Base-by-base conservation (phyloP, 2,888 invertebrate genomes). In the Sinelater perroti region DNA sequence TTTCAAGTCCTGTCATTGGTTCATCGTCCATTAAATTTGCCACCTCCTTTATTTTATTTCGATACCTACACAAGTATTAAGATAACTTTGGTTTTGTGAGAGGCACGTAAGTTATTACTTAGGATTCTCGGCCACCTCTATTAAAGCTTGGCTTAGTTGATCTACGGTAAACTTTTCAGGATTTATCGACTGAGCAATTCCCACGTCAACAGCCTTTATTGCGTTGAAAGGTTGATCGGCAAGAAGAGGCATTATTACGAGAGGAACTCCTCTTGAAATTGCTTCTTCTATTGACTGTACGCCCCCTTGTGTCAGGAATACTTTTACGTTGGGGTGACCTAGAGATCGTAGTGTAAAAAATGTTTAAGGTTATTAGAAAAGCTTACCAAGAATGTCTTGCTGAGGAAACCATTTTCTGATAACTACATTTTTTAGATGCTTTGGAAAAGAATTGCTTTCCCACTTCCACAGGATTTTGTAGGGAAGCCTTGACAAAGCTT, bases 381-480 rank as follows among this genome's bases (percentile, higher is more conserved):
- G 13, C 14, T 16, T 71, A 79, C 79, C 77, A 50, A 81, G 66
- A 45, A 81, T 66, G 58, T 78, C 79, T 56, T 78, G 74, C 64
- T 81, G 82, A 0, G 81, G 80, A 14, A 80, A 66, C 81, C 81
- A 82, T 61, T 78, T 78, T 16, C 63, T 66, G n/a, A 77, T 70
- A 54, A 75, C 70, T 1, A 82, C 72, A 66, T 78, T 78, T 20
- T 69, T 57, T 4, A 77, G 75, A 65, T 74, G 69, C 21, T 71
- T 70, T 5, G 73, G 72, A 17, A 78, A 20, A 10, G n/a, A 53
- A 28, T 69, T 56, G 20, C 72, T 72, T 60, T 80, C 80, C 71
- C 74, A 80, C 67, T 80, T 80, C 78, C 79, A 80, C 4, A 81
- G 62, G 17, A 80, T 68, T 58, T 70, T 74, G 49, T 78, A 77